Percentiles rank a stretch among this genome's conserved stretches.
Evolutionary conservation across 2,797 vertebrate genomes (phyloP).

Genomic region (Labeo calbasu): DNA sequence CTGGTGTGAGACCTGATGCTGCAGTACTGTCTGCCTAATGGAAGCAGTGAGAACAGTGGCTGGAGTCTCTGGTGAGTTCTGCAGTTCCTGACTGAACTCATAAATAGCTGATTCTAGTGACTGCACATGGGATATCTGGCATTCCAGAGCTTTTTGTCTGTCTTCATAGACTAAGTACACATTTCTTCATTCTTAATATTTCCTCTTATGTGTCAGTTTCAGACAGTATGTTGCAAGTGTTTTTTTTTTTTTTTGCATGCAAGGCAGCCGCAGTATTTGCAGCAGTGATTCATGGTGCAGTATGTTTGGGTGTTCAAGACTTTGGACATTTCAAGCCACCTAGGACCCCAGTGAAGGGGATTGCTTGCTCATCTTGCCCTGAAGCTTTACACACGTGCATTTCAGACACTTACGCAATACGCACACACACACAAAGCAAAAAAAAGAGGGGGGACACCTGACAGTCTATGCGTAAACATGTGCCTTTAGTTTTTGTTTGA

Average conservation of each 20-base stretch:
- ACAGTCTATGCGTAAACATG: not conserved
- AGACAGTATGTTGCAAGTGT: not conserved
- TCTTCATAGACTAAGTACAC: not conserved
- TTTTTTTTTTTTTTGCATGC: not conserved
- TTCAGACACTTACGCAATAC: not conserved
- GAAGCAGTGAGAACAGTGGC: not conserved
- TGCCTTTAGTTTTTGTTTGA: constrained; percentile 6
- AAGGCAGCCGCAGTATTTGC: not conserved
- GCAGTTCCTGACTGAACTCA: not conserved
- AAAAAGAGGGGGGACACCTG: not conserved
- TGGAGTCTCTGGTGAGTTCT: not conserved
- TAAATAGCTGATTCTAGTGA: not conserved
- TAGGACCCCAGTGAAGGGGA: not conserved
- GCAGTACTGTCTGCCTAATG: constrained; percentile 5
- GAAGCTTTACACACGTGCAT: not conserved
- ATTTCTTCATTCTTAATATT: not conserved
- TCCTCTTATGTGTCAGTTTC: not conserved
- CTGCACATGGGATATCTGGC: not conserved
- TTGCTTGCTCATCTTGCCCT: constrained; percentile 13
- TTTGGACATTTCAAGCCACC: constrained; percentile 2
- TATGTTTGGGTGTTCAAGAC: not conserved
- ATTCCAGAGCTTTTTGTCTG: not conserved
- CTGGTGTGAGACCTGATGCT: not conserved
- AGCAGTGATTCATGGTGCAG: not conserved
- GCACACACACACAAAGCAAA: not conserved